A percentile compares a stretch with the other conserved stretches of the same genome.
Conservation (phyloP, 2,888 invertebrate species). For the Drosophila kanekoi region DNA sequence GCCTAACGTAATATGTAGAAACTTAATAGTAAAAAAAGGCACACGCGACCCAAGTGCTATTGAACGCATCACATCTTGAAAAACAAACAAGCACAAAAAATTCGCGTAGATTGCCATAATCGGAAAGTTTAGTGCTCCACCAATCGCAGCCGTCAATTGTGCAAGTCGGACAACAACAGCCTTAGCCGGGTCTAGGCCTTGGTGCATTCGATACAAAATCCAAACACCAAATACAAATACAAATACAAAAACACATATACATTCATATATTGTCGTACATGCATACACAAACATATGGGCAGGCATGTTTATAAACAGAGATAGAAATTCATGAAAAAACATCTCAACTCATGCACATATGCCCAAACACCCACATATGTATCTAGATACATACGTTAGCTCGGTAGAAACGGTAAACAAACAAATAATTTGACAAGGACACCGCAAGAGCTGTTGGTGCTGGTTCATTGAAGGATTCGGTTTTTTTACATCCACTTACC, state of each 20-base stretch:
- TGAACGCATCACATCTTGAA: background rate
- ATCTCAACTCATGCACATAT: background rate
- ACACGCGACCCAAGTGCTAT: constrained; percentile 26
- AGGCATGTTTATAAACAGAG: constrained; percentile 10
- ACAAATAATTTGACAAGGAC: constrained; percentile 16
- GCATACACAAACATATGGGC: background rate
- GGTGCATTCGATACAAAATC: constrained; percentile 1
- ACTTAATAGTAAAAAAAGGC: background rate
- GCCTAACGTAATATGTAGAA: background rate
- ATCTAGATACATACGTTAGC: constrained; percentile 1
- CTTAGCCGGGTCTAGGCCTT: constrained; percentile 1
- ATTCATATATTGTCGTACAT: constrained; percentile 2
- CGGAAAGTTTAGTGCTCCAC: constrained; percentile 1
- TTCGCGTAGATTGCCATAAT: constrained; percentile 11
- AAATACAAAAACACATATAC: background rate
- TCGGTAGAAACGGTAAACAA: constrained; percentile 12
- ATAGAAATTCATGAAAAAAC: background rate
- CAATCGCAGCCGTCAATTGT: background rate
- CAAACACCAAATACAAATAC: no score
- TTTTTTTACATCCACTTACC: background rate
- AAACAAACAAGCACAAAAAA: background rate
- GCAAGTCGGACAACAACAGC: background rate
- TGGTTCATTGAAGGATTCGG: constrained; percentile 6
- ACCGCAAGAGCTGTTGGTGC: constrained; percentile 8
- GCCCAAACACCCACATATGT: background rate